Evolutionary conservation across 2,797 vertebrate genomes (phyloP).

Genomic region (Phataginus tricuspis): DNA sequence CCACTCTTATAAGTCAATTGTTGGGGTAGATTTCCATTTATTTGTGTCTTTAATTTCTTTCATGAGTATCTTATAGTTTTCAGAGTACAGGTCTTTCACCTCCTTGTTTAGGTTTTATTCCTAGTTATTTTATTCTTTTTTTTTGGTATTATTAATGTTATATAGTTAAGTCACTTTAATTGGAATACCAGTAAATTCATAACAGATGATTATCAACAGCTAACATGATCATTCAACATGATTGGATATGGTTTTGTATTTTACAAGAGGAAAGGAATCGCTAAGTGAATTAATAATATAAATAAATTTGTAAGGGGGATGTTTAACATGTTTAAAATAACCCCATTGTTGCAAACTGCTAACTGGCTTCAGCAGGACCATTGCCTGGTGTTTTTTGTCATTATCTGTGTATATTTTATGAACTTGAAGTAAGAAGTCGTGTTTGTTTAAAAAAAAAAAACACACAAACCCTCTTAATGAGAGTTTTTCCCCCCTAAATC

Average conservation of each 20-base stretch:
- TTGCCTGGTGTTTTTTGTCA: not conserved
- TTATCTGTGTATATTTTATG: not conserved
- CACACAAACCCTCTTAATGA: not conserved
- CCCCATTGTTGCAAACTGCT: not conserved
- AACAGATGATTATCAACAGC: not conserved
- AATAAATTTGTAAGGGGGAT: not conserved
- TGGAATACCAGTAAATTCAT: conserved; percentile 31
- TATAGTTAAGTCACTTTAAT: conserved; percentile 37
- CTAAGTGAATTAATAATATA: conserved; percentile 20
- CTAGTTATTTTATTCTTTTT: too few species aligned
- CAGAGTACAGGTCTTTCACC: too few species aligned
- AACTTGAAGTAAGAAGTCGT: not conserved
- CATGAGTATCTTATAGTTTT: too few species aligned
- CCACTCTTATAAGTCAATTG: conserved; percentile 28
- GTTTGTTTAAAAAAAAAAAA: not conserved
- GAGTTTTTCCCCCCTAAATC: not conserved
- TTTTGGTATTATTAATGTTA: not conserved
- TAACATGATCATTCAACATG: not conserved
- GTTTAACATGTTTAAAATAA: conserved; percentile 1
- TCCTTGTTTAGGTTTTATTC: too few species aligned
- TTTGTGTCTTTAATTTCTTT: too few species aligned
- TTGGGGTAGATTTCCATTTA: not conserved
- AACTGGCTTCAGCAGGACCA: not conserved
- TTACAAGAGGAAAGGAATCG: conserved; percentile 1
- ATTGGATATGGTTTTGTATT: not conserved